phyloP scores from a whole-genome alignment of 2,113 vertebrate species.

The Tauraco erythrolophus region DNA sequence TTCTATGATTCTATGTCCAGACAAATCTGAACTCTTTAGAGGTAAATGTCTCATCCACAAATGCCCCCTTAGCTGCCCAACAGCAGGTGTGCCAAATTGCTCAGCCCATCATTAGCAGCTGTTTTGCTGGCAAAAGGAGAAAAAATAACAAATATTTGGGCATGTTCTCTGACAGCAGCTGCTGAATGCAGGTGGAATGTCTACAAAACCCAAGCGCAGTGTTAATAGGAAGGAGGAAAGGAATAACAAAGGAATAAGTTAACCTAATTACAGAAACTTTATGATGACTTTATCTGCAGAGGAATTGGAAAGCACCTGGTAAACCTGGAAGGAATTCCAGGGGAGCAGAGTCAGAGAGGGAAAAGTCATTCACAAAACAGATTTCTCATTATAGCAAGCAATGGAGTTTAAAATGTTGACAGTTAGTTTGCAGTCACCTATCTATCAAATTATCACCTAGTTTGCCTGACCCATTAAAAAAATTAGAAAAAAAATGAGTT shows the following conservation, averaged over 20 bases:
- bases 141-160: background rate
- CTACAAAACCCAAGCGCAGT: background rate
- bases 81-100: background rate
- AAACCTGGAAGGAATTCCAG: background rate
- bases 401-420: background rate
- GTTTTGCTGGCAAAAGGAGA: background rate
- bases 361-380: background rate
- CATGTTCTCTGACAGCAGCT: background rate
- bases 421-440: background rate
- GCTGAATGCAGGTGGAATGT: background rate
- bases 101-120: background rate
- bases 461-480: background rate
- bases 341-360: background rate
- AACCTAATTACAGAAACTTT: background rate
- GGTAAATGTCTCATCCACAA: background rate
- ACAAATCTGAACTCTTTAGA: background rate
- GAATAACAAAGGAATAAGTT: background rate
- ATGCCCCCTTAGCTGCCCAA: background rate
- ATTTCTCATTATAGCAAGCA: background rate
- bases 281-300: background rate
- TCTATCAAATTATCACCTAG: too few relatives aligned
- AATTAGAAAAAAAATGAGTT: background rate
- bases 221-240: background rate
- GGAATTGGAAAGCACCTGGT: background rate
- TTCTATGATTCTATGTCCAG: too few relatives aligned